Evolutionary conservation across 2,888 invertebrate species (phyloP), one percentile per base, ranked within the genome.

Genomic region (Apodemia mormo): DNA sequence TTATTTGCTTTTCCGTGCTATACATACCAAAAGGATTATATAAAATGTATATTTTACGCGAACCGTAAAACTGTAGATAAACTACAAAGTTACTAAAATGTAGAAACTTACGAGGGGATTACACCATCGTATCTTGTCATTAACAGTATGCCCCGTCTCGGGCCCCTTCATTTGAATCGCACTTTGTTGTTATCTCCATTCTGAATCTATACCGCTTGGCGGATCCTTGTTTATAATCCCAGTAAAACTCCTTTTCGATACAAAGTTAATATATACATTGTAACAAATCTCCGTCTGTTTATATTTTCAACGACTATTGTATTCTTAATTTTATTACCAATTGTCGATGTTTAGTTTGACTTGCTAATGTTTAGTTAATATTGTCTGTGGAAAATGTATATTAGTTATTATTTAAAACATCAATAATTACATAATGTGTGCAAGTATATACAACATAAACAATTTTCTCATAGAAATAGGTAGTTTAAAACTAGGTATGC

Each of bases 231-330:
- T 64, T 64, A 64, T 64, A 37, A 37, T 64, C 30, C 61, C 61
- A 22, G 61, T 64, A 64, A 64, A 64, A 64, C 61, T 58, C 58
- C 61, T 61, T 52, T 64, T 64, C 61, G 61, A 64, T 64, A 64
- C 61, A 64, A 64, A 64, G 61, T 64, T 64, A 64, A 61, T 61
- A 33, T 33, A 33, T 61, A 33, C 61, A 61, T 33, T 61, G 61
- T 61, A 61, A 33, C 33, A 52, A 52, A 52, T 61, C 33, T 61
- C 33, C 33, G 58, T 33, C 61, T 14, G 61, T 61, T 61, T 33
- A 33, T 61, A 33, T 61, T 61, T 61, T 61, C 61, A 61, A 61
- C 58, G 29, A 30, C 61, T 33, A 61, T 61, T 61, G 61, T 61
- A 61, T 61, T 61, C 61, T 61, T 61, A 33, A 61, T 33, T 61